Evolutionary conservation across 1,140 invertebrate genomes (phyloP).

Genomic region (Calephelis virginiensis): DNA sequence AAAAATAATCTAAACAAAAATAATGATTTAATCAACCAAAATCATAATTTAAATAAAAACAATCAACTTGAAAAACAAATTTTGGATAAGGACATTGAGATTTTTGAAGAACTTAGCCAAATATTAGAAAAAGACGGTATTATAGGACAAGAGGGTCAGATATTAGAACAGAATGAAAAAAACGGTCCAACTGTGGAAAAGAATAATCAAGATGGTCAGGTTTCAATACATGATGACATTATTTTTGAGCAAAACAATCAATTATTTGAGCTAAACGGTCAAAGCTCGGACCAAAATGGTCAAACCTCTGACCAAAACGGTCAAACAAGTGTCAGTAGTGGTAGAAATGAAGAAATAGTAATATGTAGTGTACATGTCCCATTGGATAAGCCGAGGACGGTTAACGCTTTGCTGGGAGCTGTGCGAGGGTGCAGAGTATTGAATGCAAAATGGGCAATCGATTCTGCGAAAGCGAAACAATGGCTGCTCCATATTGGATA

Average conservation of each 20-base stretch:
- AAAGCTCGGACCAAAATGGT: not conserved
- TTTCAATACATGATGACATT: not conserved
- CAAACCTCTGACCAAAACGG: not conserved
- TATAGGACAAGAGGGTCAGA: not conserved
- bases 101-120: constrained; percentile 2
- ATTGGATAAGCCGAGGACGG: constrained; percentile 43
- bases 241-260: not conserved
- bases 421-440: constrained; percentile 53
- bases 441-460: constrained; percentile 40
- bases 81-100: not conserved
- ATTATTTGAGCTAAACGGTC: not conserved
- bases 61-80: not conserved
- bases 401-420: constrained; percentile 53
- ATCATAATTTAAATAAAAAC: not conserved
- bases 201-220: not conserved
- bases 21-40: not conserved
- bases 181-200: constrained; percentile 3
- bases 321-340: not conserved
- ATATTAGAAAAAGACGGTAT: not conserved
- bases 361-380: constrained; percentile 21
- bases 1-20: not conserved
- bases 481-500: constrained; percentile 56
- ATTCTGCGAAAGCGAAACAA: constrained; percentile 31
- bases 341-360: constrained; percentile 1
- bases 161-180: not conserved